Conservation (phyloP, 2,888 invertebrate species). For the Oxytorus armatus region DNA sequence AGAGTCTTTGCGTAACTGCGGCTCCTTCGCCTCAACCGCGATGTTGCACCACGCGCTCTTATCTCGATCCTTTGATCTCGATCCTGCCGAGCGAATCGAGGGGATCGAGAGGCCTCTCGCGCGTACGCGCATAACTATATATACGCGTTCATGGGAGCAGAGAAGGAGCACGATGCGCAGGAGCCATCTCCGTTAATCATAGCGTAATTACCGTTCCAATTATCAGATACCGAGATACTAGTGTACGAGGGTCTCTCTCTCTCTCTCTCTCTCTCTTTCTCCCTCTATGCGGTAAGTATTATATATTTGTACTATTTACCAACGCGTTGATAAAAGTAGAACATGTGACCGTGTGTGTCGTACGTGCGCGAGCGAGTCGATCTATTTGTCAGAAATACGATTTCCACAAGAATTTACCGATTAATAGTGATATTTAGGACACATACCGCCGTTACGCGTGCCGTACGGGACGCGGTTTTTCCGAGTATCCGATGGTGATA, state of each 20-base stretch:
- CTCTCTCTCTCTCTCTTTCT: conserved; percentile 4
- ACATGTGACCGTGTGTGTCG: too few species aligned
- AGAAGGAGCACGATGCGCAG: conserved; percentile 80
- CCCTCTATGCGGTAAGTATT: background rate
- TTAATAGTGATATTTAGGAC: too few species aligned
- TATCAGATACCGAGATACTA: conserved; percentile 83
- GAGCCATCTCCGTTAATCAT: conserved; percentile 84
- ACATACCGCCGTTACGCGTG: too few species aligned
- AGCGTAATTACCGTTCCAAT: conserved; percentile 83
- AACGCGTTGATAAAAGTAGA: too few species aligned
- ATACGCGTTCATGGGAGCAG: conserved; percentile 11
- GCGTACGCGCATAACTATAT: conserved; percentile 5
- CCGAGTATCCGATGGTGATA: too few species aligned
- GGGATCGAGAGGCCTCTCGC: conserved; percentile 55
- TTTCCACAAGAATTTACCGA: too few species aligned
- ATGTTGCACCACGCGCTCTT: conserved; percentile 70
- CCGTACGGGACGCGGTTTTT: too few species aligned
- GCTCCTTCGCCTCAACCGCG: conserved; percentile 28
- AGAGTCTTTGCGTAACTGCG: conserved; percentile 50
- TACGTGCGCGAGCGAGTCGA: too few species aligned
- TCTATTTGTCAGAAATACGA: too few species aligned
- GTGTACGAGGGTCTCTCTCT: conserved; percentile 65
- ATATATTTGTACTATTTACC: background rate
- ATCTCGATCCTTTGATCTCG: conserved; percentile 77
- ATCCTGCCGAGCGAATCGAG: conserved; percentile 68